Conservation (phyloP, 2,888 invertebrate species). For the Julus scandinavius region DNA sequence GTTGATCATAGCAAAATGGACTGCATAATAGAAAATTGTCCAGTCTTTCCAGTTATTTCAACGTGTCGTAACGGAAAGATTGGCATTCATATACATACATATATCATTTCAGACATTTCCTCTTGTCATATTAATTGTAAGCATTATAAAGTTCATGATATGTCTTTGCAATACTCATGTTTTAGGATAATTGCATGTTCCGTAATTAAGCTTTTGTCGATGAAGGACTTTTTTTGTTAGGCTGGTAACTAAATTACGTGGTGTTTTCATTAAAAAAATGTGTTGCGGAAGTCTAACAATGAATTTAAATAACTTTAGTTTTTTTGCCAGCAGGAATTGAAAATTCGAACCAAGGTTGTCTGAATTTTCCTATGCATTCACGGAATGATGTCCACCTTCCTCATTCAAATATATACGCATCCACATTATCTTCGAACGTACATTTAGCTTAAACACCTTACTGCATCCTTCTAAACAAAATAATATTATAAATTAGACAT, state of each 20-base stretch:
- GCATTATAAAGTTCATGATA: neutral
- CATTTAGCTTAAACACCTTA: neutral
- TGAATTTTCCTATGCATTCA: constrained; percentile 1
- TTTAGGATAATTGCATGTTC: neutral
- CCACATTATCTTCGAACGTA: neutral
- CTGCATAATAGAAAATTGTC: neutral
- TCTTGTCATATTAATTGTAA: neutral
- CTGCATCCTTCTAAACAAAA: neutral
- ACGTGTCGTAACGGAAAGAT: too few relatives aligned
- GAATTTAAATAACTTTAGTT: neutral
- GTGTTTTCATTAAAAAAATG: neutral
- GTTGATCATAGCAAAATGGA: neutral
- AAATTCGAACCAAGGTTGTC: constrained; percentile 33
- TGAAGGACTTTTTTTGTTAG: neutral
- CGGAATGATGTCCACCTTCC: constrained; percentile 24
- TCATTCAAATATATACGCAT: neutral
- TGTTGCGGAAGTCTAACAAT: constrained; percentile 21
- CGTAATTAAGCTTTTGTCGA: neutral
- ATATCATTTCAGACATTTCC: neutral
- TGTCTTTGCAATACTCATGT: neutral
- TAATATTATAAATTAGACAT: neutral
- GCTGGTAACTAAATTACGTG: neutral
- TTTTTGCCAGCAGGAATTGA: neutral
- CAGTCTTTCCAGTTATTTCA: too few relatives aligned
- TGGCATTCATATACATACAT: too few relatives aligned